Percentiles rank a stretch among this genome's conserved stretches.
phyloP scores from a whole-genome alignment of 2,888 invertebrate species.

The Hesperia comma region DNA sequence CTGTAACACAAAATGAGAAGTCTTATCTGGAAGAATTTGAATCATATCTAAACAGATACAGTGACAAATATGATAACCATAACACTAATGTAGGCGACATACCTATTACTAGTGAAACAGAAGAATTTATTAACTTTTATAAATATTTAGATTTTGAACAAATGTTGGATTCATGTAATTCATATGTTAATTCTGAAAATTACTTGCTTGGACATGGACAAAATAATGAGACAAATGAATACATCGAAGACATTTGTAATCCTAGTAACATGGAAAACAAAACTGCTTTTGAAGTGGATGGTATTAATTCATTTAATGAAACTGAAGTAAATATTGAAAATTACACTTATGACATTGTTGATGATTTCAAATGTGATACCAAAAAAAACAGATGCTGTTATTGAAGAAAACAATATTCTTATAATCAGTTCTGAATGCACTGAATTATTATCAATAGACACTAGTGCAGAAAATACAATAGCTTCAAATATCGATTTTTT shows the following conservation, averaged over 20 bases:
- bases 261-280: too few relatives aligned
- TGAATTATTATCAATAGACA: too few relatives aligned
- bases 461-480: too few relatives aligned
- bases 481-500: too few relatives aligned
- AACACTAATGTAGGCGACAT: neutral
- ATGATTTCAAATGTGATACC: too few relatives aligned
- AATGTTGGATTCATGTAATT: neutral
- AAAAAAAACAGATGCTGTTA: neutral
- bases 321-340: neutral
- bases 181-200: neutral
- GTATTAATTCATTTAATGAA: neutral
- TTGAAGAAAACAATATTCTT: neutral
- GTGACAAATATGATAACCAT: neutral
- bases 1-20: constrained; percentile 2
- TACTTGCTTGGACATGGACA: neutral
- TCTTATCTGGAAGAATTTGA: constrained; percentile 26
- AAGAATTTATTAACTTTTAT: neutral
- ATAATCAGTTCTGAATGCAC: too few relatives aligned
- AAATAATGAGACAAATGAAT: neutral
- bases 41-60: constrained; percentile 1
- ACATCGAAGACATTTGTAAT: neutral
- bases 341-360: too few relatives aligned
- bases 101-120: neutral
- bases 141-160: neutral
- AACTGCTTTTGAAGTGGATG: too few relatives aligned